These are phyloP conservation scores for Dysidea cf. avara DNA, from an alignment of 37 sponge, comb jelly and placozoan genomes.

Conservation along the genomic window DNA sequence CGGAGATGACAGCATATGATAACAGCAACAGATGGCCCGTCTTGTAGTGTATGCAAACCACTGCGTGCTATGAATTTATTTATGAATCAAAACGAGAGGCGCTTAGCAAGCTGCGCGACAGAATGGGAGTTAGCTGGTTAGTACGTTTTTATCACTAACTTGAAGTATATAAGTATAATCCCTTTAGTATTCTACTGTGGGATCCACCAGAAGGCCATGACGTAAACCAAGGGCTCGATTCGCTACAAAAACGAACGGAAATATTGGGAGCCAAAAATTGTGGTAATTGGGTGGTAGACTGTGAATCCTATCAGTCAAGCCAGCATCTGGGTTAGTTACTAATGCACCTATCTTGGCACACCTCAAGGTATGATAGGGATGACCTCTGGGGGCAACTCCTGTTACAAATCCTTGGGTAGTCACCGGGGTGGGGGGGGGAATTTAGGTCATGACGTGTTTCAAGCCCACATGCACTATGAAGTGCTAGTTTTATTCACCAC, in stretches of 20 bases:
- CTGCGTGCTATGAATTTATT: too few relatives aligned
- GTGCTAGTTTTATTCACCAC: too few relatives aligned
- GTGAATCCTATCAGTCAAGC: conserved; percentile 61
- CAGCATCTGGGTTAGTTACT: conserved; percentile 27
- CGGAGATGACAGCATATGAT: too few relatives aligned
- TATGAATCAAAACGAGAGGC: too few relatives aligned
- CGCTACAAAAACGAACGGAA: conserved; percentile 56
- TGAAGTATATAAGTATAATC: not conserved
- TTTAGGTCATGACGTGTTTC: too few relatives aligned
- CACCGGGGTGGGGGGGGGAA: too few relatives aligned
- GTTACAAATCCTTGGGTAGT: too few relatives aligned
- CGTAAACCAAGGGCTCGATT: conserved; percentile 37
- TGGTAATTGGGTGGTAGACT: conserved; percentile 60
- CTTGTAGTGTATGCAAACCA: too few relatives aligned
- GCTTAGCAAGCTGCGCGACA: not conserved
- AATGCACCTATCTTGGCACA: not conserved
- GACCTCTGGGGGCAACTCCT: too few relatives aligned
- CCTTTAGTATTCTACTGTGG: conserved; percentile 48
- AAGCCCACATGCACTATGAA: too few relatives aligned
- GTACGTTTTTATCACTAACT: not conserved
- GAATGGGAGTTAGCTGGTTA: conserved; percentile 61
- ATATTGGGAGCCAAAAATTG: conserved; percentile 20
- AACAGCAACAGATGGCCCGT: too few relatives aligned
- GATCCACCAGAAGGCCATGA: conserved; percentile 55
- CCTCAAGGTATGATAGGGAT: too few relatives aligned